Evolutionary conservation across 2,888 invertebrate species (phyloP), one percentile per base, ranked within the genome.

Genomic region (Choreutis nemorana): DNA sequence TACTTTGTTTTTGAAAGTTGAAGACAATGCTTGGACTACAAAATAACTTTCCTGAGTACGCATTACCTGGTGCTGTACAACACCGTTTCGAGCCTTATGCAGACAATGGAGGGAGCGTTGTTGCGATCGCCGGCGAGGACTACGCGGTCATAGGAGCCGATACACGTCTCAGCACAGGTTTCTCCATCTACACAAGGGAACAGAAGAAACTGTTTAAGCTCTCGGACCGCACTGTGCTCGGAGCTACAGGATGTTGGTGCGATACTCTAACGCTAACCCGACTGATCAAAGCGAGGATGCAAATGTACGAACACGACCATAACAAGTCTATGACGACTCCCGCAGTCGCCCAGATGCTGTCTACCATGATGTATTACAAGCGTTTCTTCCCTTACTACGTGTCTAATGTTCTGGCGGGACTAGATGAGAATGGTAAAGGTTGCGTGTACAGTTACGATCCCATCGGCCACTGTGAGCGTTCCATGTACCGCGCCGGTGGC

Each of bases 331-430:
- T 97, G 93, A 83, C 90, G 1, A 94, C 97, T 0, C 87, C 90
- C 29, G 97, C 97, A 2, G 85, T 93, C 3, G 95, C 98, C 2
- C 97, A 98, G 68, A 91, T 99, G 91, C 72, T 99, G 9, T 93
- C 97, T 1, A 96, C 94, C 3, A 89, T 96, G 81, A 81, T 99
- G 45, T 99, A 99, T 61, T 91, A 95, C 63, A 92, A 94, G 50
- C 85, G 99, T 32, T 99, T 99, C 73, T 99, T 99, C 71, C 99
- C 99, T 0, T 98, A 97, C 65, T 99, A 97, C 57, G 90, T 97
- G 12, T 92, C 94, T 14, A 97, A 97, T 57, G 86, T 98, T 26
- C 72, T 99, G 30, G 98, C 93, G 28, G 99, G 99, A 0, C 61
- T 99, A 30, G 97, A 98, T 70, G 85, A 85, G 15, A 88, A 97